Conservation (phyloP, 2,888 invertebrate species). For the Lasius platythorax region DNA sequence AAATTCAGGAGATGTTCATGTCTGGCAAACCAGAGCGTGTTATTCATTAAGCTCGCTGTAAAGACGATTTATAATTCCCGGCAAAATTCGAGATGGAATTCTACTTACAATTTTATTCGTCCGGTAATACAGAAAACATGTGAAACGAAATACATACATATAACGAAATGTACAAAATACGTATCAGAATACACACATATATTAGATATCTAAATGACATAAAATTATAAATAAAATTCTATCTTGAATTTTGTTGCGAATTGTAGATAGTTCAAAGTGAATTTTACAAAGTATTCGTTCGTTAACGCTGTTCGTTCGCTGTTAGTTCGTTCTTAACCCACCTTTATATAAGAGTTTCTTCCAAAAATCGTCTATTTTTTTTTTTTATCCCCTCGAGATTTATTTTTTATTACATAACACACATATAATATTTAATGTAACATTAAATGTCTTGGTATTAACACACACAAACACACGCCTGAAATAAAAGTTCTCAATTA, state of each 20-base stretch:
- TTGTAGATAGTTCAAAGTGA: background rate
- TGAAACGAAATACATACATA: background rate
- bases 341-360: background rate
- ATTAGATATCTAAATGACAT: background rate
- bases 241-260: background rate
- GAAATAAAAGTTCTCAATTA: conserved; percentile 22
- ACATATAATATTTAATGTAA: conserved; percentile 3
- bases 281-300: background rate
- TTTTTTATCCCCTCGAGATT: background rate
- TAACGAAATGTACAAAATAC: background rate
- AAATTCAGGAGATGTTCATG: background rate
- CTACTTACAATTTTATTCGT: background rate
- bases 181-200: background rate
- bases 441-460: conserved; percentile 8
- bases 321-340: conserved; percentile 3
- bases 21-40: background rate
- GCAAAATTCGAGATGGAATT: background rate
- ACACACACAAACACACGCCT: background rate
- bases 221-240: conserved; percentile 1
- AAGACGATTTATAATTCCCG: background rate
- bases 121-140: background rate
- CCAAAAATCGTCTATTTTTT: background rate
- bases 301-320: background rate
- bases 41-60: background rate
- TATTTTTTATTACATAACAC: conserved; percentile 3